These are phyloP conservation scores for Acanthosepion pharaonis DNA, from an alignment of 2,888 invertebrate species.

Conservation along the genomic window DNA sequence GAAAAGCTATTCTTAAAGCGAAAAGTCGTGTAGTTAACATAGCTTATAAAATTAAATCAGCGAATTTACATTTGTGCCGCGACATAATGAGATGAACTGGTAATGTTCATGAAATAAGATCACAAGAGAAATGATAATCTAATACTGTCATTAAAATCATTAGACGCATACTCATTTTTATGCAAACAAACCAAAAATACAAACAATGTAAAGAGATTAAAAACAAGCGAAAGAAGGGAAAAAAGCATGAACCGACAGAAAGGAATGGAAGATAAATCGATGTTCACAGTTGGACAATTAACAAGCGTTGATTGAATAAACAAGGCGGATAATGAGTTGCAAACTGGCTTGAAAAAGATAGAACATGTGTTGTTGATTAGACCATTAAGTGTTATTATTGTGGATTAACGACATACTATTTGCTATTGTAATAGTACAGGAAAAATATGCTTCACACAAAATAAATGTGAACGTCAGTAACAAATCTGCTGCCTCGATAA, in stretches of 20 bases:
- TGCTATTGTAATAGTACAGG: background rate
- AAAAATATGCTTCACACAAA: background rate
- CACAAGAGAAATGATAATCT: background rate
- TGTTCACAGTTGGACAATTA: slow-evolving; percentile 33
- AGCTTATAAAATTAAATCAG: background rate
- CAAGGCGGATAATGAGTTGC: background rate
- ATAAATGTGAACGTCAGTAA: too few species aligned
- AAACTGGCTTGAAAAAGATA: background rate
- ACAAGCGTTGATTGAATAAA: slow-evolving; percentile 5
- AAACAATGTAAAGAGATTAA: background rate
- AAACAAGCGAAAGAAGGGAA: background rate
- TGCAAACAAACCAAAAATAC: background rate
- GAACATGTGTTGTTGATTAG: background rate
- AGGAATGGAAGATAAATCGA: background rate
- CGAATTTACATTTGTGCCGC: background rate
- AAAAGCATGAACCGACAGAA: background rate
- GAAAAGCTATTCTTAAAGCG: background rate
- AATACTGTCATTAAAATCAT: background rate
- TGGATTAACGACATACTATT: background rate
- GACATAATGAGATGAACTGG: background rate
- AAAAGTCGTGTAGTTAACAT: background rate
- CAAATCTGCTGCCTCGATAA: too few species aligned
- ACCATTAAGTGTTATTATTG: background rate
- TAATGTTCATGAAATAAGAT: background rate
- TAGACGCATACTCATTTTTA: background rate